Conservation (phyloP, 2,888 invertebrate species). For the Microctonus brassicae region DNA sequence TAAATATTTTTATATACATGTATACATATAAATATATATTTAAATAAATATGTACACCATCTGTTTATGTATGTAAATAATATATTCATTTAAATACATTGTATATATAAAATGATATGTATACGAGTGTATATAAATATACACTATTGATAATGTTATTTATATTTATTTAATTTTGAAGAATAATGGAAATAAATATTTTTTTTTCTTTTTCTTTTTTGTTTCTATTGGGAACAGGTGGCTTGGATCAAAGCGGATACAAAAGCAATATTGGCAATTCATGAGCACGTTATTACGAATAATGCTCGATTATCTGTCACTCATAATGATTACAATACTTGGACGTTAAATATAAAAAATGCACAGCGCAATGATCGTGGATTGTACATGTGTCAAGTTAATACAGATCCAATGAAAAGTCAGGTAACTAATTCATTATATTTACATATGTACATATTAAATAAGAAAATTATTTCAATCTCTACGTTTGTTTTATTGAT, state of each 20-base stretch:
- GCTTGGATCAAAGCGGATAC: constrained; percentile 96
- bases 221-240: constrained; percentile 78
- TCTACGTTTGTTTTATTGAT: no score
- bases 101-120: no score
- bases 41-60: not conserved
- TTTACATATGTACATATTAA: no score
- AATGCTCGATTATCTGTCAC: constrained; percentile 90
- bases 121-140: not conserved
- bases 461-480: no score
- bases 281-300: constrained; percentile 94
- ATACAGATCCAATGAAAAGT: constrained; percentile 95
- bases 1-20: constrained; percentile 1
- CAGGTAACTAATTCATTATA: constrained; percentile 75
- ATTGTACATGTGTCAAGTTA: constrained; percentile 95
- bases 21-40: not conserved
- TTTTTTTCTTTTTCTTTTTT: constrained; percentile 22
- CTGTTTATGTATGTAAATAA: not conserved
- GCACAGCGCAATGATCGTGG: constrained; percentile 90
- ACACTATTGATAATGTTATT: constrained; percentile 2
- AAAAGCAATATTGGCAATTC: constrained; percentile 92
- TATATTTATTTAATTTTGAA: not conserved
- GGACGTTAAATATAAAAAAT: constrained; percentile 89
- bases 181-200: not conserved
- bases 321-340: constrained; percentile 93
- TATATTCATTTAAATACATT: not conserved